Conservation (phyloP, 2,113 vertebrate species). For the Myocastor coypus region DNA sequence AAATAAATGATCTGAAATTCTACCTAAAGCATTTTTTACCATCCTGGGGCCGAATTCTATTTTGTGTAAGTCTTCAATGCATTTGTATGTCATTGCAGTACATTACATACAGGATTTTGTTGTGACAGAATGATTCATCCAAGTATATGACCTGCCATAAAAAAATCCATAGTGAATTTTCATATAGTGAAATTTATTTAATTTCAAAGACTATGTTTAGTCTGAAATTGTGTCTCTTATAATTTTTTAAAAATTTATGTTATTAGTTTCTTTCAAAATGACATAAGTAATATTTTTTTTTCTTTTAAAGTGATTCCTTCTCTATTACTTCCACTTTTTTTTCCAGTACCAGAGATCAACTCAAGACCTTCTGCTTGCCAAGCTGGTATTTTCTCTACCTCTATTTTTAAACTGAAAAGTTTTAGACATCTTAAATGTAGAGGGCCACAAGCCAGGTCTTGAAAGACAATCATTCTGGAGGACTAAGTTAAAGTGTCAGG, state of each 20-base stretch:
- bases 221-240: slow-evolving; percentile 30
- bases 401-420: slow-evolving; percentile 21
- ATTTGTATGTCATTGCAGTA: neutral
- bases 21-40: neutral
- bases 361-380: no score
- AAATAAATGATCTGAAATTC: neutral
- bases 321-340: no score
- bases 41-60: neutral
- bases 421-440: slow-evolving; percentile 24
- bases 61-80: neutral
- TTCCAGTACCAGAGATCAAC: no score
- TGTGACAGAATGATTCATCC: neutral
- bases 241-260: slow-evolving; percentile 7
- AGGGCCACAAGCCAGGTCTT: neutral
- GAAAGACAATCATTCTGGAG: neutral
- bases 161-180: slow-evolving; percentile 16
- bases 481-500: neutral
- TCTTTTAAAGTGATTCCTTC: neutral
- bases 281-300: neutral
- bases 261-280: slow-evolving; percentile 42
- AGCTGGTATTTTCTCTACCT: no score
- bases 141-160: neutral
- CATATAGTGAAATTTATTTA: slow-evolving; percentile 28
- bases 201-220: slow-evolving; percentile 52
- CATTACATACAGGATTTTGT: slow-evolving; percentile 4